phyloP scores from a whole-genome alignment of 1,140 invertebrate species.

The Drosophila orosa region DNA sequence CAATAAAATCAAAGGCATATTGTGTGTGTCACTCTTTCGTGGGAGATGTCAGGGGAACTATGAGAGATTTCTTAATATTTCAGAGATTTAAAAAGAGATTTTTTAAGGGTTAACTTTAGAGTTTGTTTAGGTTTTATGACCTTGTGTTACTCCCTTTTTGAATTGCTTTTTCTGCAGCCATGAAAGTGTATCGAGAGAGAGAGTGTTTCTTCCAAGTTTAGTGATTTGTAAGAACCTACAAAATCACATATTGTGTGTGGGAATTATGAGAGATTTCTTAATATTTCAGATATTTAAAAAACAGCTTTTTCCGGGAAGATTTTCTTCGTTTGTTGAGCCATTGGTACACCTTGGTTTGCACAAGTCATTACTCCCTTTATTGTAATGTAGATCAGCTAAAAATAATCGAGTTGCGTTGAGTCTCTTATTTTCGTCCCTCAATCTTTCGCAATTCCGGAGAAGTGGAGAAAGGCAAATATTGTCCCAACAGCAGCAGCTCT shows the following conservation, averaged over 20 bases:
- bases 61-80: neutral
- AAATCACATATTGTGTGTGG: neutral
- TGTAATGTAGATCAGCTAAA: constrained; percentile 28
- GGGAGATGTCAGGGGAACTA: neutral
- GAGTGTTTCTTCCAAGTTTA: constrained; percentile 18
- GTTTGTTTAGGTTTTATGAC: too few relatives aligned
- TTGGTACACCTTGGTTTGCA: neutral
- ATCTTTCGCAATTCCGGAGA: constrained; percentile 30
- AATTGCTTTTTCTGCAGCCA: constrained; percentile 42
- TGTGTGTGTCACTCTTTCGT: neutral
- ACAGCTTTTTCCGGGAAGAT: too few relatives aligned
- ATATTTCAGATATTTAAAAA: too few relatives aligned
- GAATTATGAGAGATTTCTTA: neutral
- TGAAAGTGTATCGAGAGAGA: constrained; percentile 27
- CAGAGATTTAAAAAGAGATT: neutral
- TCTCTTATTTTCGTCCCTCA: constrained; percentile 15
- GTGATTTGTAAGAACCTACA: neutral
- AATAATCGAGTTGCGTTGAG: neutral
- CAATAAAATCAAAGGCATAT: neutral
- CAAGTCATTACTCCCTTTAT: neutral
- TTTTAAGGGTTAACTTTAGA: neutral
- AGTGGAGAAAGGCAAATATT: constrained; percentile 27
- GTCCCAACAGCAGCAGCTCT: constrained; percentile 11
- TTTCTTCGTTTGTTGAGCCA: too few relatives aligned
- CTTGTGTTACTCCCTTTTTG: too few relatives aligned